Conservation (phyloP, 2,888 invertebrate species). For the Matsumyia berberina region DNA sequence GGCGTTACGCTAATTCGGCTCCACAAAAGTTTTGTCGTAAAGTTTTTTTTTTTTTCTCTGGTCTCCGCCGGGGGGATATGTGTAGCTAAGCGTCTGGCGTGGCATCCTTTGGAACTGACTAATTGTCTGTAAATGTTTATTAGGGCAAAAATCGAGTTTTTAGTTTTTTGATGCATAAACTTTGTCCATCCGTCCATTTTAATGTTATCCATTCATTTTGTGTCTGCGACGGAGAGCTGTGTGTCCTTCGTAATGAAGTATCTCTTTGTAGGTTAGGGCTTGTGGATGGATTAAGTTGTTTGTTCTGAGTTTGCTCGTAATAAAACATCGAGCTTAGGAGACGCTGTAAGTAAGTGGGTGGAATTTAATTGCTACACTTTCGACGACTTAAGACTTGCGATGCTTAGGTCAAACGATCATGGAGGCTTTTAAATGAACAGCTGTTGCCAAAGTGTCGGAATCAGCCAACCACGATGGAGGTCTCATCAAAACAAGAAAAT, state of each 20-base stretch:
- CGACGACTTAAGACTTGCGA: no score
- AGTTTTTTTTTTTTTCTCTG: conserved; percentile 25
- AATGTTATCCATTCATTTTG: conserved; percentile 3
- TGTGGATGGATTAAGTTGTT: neutral
- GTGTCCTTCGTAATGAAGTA: neutral
- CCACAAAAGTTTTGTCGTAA: conserved; percentile 67
- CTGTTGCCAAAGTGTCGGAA: no score
- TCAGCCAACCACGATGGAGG: no score
- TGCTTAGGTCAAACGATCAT: no score
- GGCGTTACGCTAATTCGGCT: conserved; percentile 65
- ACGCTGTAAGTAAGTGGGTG: neutral
- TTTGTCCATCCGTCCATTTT: conserved; percentile 28
- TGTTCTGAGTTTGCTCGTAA: neutral
- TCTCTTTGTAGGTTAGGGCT: neutral
- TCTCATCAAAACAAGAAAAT: no score
- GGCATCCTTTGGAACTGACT: conserved; percentile 51
- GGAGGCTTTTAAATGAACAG: no score
- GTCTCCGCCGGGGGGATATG: conserved; percentile 22
- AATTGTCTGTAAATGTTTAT: conserved; percentile 59
- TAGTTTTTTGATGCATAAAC: conserved; percentile 33
- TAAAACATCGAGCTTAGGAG: no score
- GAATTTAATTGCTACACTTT: neutral
- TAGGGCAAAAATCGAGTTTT: conserved; percentile 41
- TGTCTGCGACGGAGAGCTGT: neutral
- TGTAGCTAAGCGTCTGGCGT: conserved; percentile 38